Conservation (phyloP, 2,888 invertebrate genomes). For the Nipponacmea schrenckii region DNA sequence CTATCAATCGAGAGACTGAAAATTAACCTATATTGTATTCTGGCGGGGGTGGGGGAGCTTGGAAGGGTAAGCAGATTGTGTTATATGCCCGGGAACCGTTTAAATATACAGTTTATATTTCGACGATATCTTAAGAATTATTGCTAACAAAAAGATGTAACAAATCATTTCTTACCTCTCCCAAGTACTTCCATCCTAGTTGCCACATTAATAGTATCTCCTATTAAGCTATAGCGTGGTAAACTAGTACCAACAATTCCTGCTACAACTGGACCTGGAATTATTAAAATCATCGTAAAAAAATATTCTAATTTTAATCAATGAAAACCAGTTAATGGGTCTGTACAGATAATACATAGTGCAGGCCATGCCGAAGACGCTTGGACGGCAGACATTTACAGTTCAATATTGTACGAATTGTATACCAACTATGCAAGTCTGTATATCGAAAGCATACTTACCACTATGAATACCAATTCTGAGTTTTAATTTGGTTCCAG, state of each 20-base stretch:
- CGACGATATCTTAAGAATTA: too few relatives aligned
- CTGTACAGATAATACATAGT: conserved; percentile 45
- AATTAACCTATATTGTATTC: too few relatives aligned
- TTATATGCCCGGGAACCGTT: too few relatives aligned
- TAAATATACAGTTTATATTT: too few relatives aligned
- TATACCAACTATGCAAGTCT: too few relatives aligned
- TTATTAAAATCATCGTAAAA: not conserved
- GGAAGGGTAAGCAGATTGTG: too few relatives aligned
- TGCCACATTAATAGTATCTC: conserved; percentile 41
- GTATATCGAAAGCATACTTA: conserved; percentile 20
- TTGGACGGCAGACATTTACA: too few relatives aligned
- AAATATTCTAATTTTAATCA: conserved; percentile 41
- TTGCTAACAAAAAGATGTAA: not conserved
- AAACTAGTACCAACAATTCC: conserved; percentile 44
- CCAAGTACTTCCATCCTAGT: conserved; percentile 41
- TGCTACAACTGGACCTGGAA: conserved; percentile 39
- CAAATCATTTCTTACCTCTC: conserved; percentile 27
- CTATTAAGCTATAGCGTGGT: conserved; percentile 47
- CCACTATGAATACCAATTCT: conserved; percentile 52
- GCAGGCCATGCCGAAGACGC: conserved; percentile 29
- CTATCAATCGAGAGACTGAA: too few relatives aligned
- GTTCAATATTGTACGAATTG: too few relatives aligned
- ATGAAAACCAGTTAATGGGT: conserved; percentile 46
- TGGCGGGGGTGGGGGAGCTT: too few relatives aligned
- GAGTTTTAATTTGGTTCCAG: conserved; percentile 45